Evolutionary conservation across 2,797 vertebrate genomes (phyloP), one percentile per base, ranked within the genome.

Genomic region (Mormyrops attenuatus): DNA sequence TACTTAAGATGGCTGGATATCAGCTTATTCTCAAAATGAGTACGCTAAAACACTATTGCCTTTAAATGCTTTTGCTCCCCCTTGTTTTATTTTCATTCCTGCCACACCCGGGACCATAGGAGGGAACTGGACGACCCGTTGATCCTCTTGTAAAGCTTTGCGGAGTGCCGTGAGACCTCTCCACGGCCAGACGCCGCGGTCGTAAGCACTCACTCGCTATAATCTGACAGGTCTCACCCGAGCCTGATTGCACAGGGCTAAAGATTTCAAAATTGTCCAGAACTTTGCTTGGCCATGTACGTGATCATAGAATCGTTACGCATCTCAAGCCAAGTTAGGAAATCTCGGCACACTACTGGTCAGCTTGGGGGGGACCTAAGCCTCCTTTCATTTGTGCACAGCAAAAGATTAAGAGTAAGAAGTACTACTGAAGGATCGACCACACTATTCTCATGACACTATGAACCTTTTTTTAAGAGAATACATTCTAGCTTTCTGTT

Each of bases 371-470:
- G 80, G 89, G 86, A 88, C 89, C 77, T 85, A 88, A 88, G 22
- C 89, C 53, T 30, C 57, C 57, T 26, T 82, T 20, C 17, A 49
- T 89, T 55, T 26, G 3, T 90, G 91, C 85, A 7, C 88, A 89
- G 87, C 92, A 91, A 88, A 89, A 90, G 91, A 91, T 89, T 44
- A 49, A 90, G 53, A 41, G 63, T 86, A 85, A 63, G 89, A 92
- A 93, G 90, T 93, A 95, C 95, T 96, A 96, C 96, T 96, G 96
- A 96, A 92, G 91, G 90, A 92, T 90, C 87, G 90, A 92, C 91
- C 89, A 88, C 87, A 82, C 89, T 91, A 90, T 91, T 88, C 88
- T 87, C 91, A 44, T 6, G 90, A 93, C 90, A 92, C 13, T 30
- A 88, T 44, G 7, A 86, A 93, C 90, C 91, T 91, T 91, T 92